phyloP scores from a whole-genome alignment of 2,113 vertebrate species.

The Panurus biarmicus region DNA sequence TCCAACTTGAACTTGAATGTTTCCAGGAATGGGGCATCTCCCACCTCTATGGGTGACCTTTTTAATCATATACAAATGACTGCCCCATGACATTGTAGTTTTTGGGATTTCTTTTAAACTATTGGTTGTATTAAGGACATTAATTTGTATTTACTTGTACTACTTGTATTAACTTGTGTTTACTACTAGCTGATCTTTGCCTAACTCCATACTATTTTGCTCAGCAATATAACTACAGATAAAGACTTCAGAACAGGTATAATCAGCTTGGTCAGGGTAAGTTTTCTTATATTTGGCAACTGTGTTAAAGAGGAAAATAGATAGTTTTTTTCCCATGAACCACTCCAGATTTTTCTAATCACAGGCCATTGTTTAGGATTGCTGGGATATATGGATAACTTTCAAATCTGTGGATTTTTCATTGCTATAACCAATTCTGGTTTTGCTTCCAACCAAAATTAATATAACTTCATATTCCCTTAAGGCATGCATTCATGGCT shows the following conservation, averaged over 20 bases:
- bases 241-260: background rate
- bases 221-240: background rate
- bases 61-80: background rate
- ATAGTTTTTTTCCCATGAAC: background rate
- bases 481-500: background rate
- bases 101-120: background rate
- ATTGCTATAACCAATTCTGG: background rate
- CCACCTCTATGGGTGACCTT: background rate
- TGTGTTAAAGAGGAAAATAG: background rate
- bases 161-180: too few relatives aligned
- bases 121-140: background rate
- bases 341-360: background rate
- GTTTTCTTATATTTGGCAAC: background rate
- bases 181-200: background rate
- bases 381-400: background rate
- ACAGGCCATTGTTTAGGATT: background rate
- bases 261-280: background rate
- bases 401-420: background rate
- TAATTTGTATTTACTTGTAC: too few relatives aligned
- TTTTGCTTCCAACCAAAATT: background rate
- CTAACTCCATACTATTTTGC: background rate
- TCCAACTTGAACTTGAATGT: background rate
- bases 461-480: background rate
- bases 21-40: background rate
- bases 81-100: fast-evolving